Evolutionary conservation across 1,140 invertebrate species (phyloP), one percentile per base, ranked within the genome.

Genomic region (Anastrepha ludens): DNA sequence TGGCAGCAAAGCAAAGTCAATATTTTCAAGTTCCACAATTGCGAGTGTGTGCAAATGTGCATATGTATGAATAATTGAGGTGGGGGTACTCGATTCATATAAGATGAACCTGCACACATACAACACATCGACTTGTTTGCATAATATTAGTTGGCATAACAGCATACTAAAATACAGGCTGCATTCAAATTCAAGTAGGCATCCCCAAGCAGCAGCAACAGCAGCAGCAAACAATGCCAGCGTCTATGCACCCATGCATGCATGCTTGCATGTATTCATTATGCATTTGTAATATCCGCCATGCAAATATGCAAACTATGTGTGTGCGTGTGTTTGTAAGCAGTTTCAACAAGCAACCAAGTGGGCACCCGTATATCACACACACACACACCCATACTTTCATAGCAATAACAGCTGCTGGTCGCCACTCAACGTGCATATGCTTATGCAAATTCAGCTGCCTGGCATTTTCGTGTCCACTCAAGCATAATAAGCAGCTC

Each of bases 401-500:
- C 29, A 55, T 55, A 11, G 50, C 50, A 11, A 11, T 11, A 55
- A 11, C 50, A 8, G 50, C 50, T 55, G 50, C 50, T 55, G 50
- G 50, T 55, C 50, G 13, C 4, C 15, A 17, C 8, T 17, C 9
- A 62, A n/a, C 47, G 44, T 13, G 7, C 41, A 47, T 74, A n/a
- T 74, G 44, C 6, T 47, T 6, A 17, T 50, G 70, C 29, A 50
- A 44, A 41, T 62, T 0, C 44, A 47, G 41, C 44, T 47, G 39
- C 41, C 47, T 44, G n/a, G 17, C 41, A 74, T 9, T 74, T 74
- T 41, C 41, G 47, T 74, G 44, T 15, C 39, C 44, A 74, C 41
- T 74, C 70, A 47, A 50, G 70, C 44, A 74, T 74, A 74, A 74
- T 50, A 74, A 74, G 70, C 17, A 47, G 70, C 70, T 74, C 39